A percentile compares a stretch with the other conserved stretches of the same genome.
Conservation (phyloP, 2,113 vertebrate species). For the Miniopterus natalensis region DNA sequence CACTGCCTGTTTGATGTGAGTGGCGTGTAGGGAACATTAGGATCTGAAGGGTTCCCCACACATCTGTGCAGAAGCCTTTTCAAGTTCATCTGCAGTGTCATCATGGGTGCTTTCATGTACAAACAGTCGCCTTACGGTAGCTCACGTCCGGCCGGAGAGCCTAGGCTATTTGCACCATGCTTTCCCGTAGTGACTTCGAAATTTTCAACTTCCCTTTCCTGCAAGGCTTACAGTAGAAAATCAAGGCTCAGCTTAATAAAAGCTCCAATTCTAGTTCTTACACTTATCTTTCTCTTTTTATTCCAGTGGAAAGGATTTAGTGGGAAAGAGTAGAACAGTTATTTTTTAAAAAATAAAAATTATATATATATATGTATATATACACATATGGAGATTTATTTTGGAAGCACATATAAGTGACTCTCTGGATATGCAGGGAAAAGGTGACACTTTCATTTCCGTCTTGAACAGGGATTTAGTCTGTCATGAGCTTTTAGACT, state of each 20-base stretch:
- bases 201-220: conserved; percentile 27
- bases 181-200: conserved; percentile 17
- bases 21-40: conserved; percentile 90
- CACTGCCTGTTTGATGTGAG: conserved; percentile 92
- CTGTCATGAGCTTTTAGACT: conserved; percentile 10
- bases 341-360: neutral
- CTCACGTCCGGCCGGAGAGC: neutral
- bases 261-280: conserved; percentile 1
- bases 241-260: conserved; percentile 23
- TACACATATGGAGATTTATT: conserved; percentile 38
- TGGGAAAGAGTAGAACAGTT: conserved; percentile 27
- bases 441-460: conserved; percentile 32
- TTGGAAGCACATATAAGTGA: conserved; percentile 29
- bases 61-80: conserved; percentile 92
- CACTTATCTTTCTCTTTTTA: conserved; percentile 26
- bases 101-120: conserved; percentile 92
- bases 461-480: conserved; percentile 40
- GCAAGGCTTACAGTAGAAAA: neutral
- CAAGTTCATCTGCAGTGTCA: conserved; percentile 88
- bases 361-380: too few relatives aligned
- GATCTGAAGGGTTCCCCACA: conserved; percentile 91
- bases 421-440: neutral
- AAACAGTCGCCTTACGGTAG: conserved; percentile 76
- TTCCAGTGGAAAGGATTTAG: neutral
- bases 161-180: neutral